Evolutionary conservation across 2,888 invertebrate species (phyloP).

Genomic region (Lampropteryx suffumata): DNA sequence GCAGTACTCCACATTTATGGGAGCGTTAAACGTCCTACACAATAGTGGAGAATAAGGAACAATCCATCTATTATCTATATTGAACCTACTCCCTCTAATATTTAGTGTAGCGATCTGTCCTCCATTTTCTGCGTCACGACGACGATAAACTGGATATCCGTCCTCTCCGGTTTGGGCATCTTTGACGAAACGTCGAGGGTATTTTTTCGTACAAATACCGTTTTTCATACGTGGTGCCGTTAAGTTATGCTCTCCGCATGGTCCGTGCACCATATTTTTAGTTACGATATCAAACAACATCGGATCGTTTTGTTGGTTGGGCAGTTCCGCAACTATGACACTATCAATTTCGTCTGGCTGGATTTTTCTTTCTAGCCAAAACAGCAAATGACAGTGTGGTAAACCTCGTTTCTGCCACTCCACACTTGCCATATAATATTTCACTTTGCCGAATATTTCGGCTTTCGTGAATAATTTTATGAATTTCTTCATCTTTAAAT

Average conservation of each 20-base stretch:
- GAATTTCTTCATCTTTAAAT: constrained; percentile 35
- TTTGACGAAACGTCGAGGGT: not conserved
- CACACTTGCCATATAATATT: constrained; percentile 5
- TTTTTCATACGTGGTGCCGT: constrained; percentile 5
- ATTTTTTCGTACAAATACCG: constrained; percentile 5
- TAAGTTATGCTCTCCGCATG: not conserved
- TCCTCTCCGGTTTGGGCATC: constrained; percentile 16
- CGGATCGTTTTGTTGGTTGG: not conserved
- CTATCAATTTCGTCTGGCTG: not conserved
- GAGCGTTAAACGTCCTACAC: not conserved
- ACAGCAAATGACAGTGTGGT: not conserved
- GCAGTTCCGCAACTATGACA: constrained; percentile 2
- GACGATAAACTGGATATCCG: constrained; percentile 1
- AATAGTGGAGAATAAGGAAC: constrained; percentile 2
- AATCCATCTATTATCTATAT: constrained; percentile 2
- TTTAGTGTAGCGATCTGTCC: not conserved
- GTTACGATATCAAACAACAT: not conserved
- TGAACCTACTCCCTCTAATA: not conserved
- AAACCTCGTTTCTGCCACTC: constrained; percentile 8
- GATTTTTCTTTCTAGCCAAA: not conserved
- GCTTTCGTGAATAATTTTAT: constrained; percentile 28
- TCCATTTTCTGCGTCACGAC: not conserved
- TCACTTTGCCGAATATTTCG: constrained; percentile 26
- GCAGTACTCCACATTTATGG: not conserved
- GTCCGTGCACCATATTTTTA: constrained; percentile 8